A percentile compares a stretch with the other conserved stretches of the same genome.
These are phyloP conservation scores for Oreotrochilus melanogaster DNA, from an alignment of 2,113 vertebrate species.

Conservation along the genomic window DNA sequence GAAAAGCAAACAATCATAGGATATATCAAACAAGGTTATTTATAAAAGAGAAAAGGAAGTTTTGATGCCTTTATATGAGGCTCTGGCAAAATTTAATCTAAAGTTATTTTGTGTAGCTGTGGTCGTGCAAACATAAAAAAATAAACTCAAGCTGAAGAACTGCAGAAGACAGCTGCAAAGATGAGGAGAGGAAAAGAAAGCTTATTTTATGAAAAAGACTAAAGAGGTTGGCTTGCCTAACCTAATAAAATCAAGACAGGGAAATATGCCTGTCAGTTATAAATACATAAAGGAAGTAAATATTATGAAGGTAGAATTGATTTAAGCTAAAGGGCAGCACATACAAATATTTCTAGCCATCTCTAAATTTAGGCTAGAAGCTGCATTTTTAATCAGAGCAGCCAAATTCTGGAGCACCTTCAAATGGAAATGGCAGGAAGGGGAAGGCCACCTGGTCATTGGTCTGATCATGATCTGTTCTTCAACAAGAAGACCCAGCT, in stretches of 20 bases:
- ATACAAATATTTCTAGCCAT: constrained; percentile 50
- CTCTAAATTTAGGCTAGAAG: constrained; percentile 55
- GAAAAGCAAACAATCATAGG: neutral
- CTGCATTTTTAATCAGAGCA: constrained; percentile 37
- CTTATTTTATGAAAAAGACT: constrained; percentile 47
- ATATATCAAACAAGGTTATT: constrained; percentile 38
- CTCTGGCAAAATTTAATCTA: constrained; percentile 21
- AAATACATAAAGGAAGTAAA: constrained; percentile 66
- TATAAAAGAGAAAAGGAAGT: constrained; percentile 48
- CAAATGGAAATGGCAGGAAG: neutral
- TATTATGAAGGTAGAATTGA: constrained; percentile 56
- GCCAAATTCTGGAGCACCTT: constrained; percentile 7
- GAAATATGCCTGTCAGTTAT: constrained; percentile 47
- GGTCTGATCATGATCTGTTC: neutral
- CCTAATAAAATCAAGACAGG: constrained; percentile 43
- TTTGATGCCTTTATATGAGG: constrained; percentile 6
- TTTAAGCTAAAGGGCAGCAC: constrained; percentile 63
- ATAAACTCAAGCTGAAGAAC: constrained; percentile 16
- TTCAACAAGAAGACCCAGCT: neutral
- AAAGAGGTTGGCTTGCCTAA: constrained; percentile 45
- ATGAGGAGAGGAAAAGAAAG: neutral
- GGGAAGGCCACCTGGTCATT: constrained; percentile 28
- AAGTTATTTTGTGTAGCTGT: neutral
- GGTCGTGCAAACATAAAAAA: constrained; percentile 38
- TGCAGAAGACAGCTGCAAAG: constrained; percentile 25